Conservation (phyloP, 2,888 invertebrate genomes). For the Phyto melanocephala region DNA sequence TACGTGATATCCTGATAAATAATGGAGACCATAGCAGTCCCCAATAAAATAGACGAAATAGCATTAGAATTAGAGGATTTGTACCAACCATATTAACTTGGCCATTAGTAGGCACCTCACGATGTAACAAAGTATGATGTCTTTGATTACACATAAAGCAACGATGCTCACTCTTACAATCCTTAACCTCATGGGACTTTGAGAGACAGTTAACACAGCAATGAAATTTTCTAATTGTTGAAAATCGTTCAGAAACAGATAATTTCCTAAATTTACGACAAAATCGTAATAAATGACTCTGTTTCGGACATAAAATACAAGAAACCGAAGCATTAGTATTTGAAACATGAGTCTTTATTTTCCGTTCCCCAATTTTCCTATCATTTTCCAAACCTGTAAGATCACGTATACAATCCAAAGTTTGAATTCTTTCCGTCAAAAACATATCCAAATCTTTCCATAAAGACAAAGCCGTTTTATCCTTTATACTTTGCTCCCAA, state of each 20-base stretch:
- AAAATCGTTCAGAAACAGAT: not conserved
- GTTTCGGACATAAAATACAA: not conserved
- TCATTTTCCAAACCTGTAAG: not conserved
- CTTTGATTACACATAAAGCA: not conserved
- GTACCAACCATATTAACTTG: not conserved
- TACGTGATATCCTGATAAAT: not conserved
- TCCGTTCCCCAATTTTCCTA: not conserved
- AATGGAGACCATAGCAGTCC: not conserved
- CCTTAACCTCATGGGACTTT: not conserved
- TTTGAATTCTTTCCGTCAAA: not conserved
- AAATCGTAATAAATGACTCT: not conserved
- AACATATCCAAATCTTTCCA: not conserved
- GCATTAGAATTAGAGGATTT: not conserved
- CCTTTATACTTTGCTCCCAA: not conserved
- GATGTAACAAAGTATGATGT: not conserved
- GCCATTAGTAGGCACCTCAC: not conserved
- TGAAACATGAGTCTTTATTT: not conserved
- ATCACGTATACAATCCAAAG: not conserved
- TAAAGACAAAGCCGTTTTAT: not conserved
- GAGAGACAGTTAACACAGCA: not conserved
- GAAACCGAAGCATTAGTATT: not conserved
- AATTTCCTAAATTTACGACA: not conserved
- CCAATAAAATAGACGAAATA: not conserved
- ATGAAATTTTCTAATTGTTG: not conserved
- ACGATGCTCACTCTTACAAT: not conserved